A percentile compares a stretch with the other conserved stretches of the same genome.
These are phyloP conservation scores for Struthidea cinerea DNA, from an alignment of 2,113 vertebrate species.

Conservation along the genomic window DNA sequence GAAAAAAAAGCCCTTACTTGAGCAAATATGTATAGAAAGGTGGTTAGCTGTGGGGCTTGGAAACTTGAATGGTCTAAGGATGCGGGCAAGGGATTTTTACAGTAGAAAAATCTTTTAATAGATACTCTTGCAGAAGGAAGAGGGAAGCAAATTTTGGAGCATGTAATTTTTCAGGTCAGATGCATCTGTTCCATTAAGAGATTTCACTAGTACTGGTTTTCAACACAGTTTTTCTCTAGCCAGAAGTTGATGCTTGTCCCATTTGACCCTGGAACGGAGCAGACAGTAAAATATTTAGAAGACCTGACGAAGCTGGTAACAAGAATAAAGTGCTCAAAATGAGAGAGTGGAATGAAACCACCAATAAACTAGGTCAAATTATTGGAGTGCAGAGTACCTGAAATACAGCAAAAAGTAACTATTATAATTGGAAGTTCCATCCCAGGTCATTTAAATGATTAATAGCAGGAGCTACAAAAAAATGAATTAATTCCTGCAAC, in stretches of 20 bases:
- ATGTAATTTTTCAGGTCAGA: background rate
- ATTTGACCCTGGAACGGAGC: background rate
- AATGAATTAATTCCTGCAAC: constrained; percentile 25
- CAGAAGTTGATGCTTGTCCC: background rate
- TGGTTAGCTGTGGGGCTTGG: background rate
- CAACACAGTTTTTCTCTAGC: background rate
- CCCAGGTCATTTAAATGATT: constrained; percentile 20
- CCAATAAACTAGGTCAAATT: constrained; percentile 3
- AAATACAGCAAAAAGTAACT: background rate
- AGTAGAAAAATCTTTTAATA: background rate
- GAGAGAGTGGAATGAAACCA: background rate
- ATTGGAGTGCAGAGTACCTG: background rate
- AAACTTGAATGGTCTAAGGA: background rate
- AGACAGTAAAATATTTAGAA: constrained; percentile 19
- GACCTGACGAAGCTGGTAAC: background rate
- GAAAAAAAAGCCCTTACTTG: background rate
- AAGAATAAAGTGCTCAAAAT: background rate
- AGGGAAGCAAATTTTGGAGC: background rate
- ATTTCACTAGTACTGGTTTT: background rate
- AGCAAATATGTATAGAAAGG: background rate
- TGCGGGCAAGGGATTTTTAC: background rate
- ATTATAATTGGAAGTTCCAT: background rate
- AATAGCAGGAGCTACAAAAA: constrained; percentile 23
- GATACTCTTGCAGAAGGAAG: background rate
- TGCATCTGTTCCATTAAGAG: background rate